These are phyloP conservation scores for Eugnorisma glareosa DNA, from an alignment of 2,888 invertebrate genomes.

Conservation along the genomic window DNA sequence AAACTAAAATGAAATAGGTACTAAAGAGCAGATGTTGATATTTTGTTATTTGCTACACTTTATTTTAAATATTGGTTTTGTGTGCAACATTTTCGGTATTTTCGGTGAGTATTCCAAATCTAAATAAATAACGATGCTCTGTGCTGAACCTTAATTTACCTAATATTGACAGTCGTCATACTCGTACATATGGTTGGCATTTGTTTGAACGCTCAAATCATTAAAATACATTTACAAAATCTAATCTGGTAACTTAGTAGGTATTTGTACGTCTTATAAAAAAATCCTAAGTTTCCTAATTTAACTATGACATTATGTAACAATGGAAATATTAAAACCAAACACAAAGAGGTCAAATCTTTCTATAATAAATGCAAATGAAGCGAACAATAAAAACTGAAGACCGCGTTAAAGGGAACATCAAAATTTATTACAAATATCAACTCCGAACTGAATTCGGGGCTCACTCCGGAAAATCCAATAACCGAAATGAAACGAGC, in stretches of 20 bases:
- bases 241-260: background rate
- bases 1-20: background rate
- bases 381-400: slow-evolving; percentile 77
- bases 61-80: background rate
- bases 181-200: background rate
- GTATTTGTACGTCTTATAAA: background rate
- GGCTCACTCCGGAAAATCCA: slow-evolving; percentile 77
- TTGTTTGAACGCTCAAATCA: background rate
- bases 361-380: slow-evolving; percentile 70
- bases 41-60: background rate
- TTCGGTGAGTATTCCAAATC: background rate
- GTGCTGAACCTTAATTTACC: background rate
- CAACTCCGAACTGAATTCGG: slow-evolving; percentile 74
- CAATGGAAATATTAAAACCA: slow-evolving; percentile 25
- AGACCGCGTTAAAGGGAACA: slow-evolving; percentile 75
- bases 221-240: background rate
- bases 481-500: slow-evolving; percentile 83
- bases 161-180: background rate
- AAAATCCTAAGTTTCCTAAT: background rate
- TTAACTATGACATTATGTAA: slow-evolving; percentile 3
- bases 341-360: slow-evolving; percentile 56
- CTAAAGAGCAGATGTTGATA: background rate
- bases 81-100: background rate
- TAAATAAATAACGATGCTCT: background rate
- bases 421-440: slow-evolving; percentile 87